Evolutionary conservation across 2,888 invertebrate genomes (phyloP), one percentile per base, ranked within the genome.

Genomic region (Dasysyrphus tricinctus): DNA sequence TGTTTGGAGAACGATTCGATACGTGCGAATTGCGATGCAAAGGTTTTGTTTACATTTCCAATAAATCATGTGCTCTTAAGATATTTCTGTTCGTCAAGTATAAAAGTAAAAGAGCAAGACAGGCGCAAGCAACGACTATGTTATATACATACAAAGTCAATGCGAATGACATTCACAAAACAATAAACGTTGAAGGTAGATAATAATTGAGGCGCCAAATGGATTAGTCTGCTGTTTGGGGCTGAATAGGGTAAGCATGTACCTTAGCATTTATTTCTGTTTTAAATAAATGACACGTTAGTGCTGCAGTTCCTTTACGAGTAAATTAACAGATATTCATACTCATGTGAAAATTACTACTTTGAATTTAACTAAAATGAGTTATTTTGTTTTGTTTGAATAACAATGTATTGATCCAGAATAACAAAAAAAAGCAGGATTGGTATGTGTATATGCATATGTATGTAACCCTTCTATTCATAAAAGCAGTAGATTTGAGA

Each of bases 21-120:
- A 16, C 47, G 16, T 47, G 47, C 16, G 47, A 47, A 47, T 16
- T 29, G 67, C 47, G 47, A 16, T 47, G 47, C 47, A 16, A 47
- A 47, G 47, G 16, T 47, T 47, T 47, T 47, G 47, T 47, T 47
- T 47, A 47, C 47, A 47, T 47, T 47, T 47, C 16, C 47, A 47
- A 16, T 47, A 47, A 47, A 47, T 47, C 47, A 47, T 47, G 47
- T 47, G 16, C 44, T n/a, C 44, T 44, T 44, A n/a, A 16, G n/a
- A 42, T 44, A 7, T 44, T 16, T 47, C 8, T 47, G 47, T 47
- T 47, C 47, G 8, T 47, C 3, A 8, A 16, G 3, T 47, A 9
- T 16, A 4, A 47, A 47, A 16, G 1, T 7, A 47, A n/a, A 47
- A 47, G 16, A 47, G 47, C 7, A 47, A 47, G 16, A 47, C 47